Evolutionary conservation across 2,888 invertebrate species (phyloP).

Genomic region (Empis livida): DNA sequence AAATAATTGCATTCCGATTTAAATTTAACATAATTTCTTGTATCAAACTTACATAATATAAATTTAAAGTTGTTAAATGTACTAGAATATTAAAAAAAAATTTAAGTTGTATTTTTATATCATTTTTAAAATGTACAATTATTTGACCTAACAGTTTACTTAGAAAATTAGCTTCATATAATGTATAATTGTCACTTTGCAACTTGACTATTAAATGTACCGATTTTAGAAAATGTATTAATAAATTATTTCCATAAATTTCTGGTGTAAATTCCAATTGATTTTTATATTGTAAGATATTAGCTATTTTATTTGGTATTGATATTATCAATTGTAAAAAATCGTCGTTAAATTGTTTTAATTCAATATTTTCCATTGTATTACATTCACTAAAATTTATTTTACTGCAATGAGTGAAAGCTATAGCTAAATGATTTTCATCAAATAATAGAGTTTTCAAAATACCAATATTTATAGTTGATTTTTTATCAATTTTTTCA

Average conservation of each 20-base stretch:
- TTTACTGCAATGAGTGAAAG: slow-evolving; percentile 15
- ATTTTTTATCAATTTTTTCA: slow-evolving; percentile 14
- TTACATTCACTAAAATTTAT: slow-evolving; percentile 7
- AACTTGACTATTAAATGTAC: slow-evolving; percentile 45
- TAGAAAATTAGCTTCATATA: slow-evolving; percentile 29
- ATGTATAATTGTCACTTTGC: slow-evolving; percentile 9
- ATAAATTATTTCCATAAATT: slow-evolving; percentile 44
- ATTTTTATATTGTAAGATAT: slow-evolving; percentile 43
- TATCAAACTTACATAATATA: slow-evolving; percentile 34
- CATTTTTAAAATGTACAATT: slow-evolving; percentile 42
- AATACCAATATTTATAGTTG: slow-evolving; percentile 14
- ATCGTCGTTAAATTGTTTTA: slow-evolving; percentile 36
- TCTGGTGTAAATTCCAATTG: slow-evolving; percentile 45
- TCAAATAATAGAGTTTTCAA: slow-evolving; percentile 18
- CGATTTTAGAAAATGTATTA: slow-evolving; percentile 46
- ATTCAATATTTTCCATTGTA: slow-evolving; percentile 18
- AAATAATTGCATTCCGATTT: slow-evolving; percentile 46
- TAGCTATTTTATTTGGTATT: slow-evolving; percentile 58
- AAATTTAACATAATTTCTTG: slow-evolving; percentile 42
- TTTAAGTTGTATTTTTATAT: slow-evolving; percentile 36
- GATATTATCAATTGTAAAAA: slow-evolving; percentile 50
- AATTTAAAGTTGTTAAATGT: slow-evolving; percentile 24
- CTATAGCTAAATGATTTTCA: slow-evolving; percentile 19
- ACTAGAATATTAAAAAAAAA: slow-evolving; percentile 43
- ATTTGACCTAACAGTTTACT: slow-evolving; percentile 49